These are phyloP conservation scores for Drosophila rubida DNA, from an alignment of 2,888 invertebrate species.

Conservation along the genomic window DNA sequence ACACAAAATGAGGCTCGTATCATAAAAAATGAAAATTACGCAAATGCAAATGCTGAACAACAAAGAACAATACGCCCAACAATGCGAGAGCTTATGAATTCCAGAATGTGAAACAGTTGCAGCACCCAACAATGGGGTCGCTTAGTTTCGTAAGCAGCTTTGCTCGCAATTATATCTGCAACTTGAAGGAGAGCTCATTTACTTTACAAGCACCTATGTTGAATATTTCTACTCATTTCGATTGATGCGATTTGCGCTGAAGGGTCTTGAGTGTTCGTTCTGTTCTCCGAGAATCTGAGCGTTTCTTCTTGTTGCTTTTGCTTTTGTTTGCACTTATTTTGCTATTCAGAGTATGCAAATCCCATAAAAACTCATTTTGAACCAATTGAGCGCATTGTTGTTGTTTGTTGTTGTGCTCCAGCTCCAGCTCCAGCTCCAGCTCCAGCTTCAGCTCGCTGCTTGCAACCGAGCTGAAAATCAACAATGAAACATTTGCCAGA, in stretches of 20 bases:
- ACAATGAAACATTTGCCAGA: conserved; percentile 46
- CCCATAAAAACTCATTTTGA: conserved; percentile 77
- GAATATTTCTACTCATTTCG: neutral
- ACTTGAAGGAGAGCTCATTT: neutral
- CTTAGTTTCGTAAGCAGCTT: neutral
- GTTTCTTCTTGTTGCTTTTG: conserved; percentile 15
- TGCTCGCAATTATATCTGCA: neutral
- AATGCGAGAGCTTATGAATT: neutral
- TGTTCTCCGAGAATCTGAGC: neutral
- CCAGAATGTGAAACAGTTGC: neutral
- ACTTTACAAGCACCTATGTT: neutral
- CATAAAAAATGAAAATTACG: conserved; percentile 69
- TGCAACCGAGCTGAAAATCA: conserved; percentile 52
- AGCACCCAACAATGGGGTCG: conserved; percentile 25
- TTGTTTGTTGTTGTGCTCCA: conserved; percentile 27
- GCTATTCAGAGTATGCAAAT: conserved; percentile 74
- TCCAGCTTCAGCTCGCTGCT: conserved; percentile 12
- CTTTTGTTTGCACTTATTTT: conserved; percentile 62
- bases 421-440: neutral
- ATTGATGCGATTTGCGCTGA: neutral
- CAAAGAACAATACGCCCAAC: neutral
- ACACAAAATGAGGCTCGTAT: conserved; percentile 24
- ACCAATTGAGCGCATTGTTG: conserved; percentile 74
- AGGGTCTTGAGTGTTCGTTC: conserved; percentile 3
- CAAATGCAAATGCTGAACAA: conserved; percentile 39